Evolutionary conservation across 2,113 vertebrate species (phyloP), one percentile per base, ranked within the genome.

Genomic region (Gobiocypris rarus): DNA sequence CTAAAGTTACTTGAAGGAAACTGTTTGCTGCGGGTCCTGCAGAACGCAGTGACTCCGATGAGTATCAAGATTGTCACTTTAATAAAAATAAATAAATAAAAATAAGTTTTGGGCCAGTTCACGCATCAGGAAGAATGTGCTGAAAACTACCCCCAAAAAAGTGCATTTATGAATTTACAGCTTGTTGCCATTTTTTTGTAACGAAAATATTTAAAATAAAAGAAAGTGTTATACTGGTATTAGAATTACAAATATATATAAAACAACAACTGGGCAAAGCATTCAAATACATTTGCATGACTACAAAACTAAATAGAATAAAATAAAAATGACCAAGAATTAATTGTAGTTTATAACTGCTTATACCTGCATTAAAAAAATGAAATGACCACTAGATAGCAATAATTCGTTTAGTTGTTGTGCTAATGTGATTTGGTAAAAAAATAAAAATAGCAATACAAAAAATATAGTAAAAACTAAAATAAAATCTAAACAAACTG

Each of bases 1-100:
- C 54, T 58, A 19, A 61, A 52, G 58, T 28, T 41, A 76, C 50
- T 69, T 56, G 28, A 76, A 76, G 22, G 22, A 52, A 65, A 65
- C 6, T 13, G 73, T 54, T 80, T 65, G 38, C 56, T 79, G 38
- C 9, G n/a, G 76, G 76, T 28, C 38, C n/a, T 63, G 13, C 22
- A 79, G 22, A 61, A 43, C 9, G 15, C 0, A 14, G 14, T 14
- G 43, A 50, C 71, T 74, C 71, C 28, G 31, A 34, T 34, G 7
- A 74, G 41, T 13, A 74, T 48, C 43, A 74, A 48, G 43, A 26
- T 14, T 1, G 22, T 24, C 11, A 48, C 13, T 50, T 50, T 74
- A 48, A 48, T 74, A 74, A 34, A 26, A n/a, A 10, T 38, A 69
- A 69, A 22, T 9, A 73, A 24, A 38, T 41, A 76, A 38, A n/a